Evolutionary conservation across 1,140 invertebrate genomes (phyloP).

Genomic region (Leptopilina boulardi): DNA sequence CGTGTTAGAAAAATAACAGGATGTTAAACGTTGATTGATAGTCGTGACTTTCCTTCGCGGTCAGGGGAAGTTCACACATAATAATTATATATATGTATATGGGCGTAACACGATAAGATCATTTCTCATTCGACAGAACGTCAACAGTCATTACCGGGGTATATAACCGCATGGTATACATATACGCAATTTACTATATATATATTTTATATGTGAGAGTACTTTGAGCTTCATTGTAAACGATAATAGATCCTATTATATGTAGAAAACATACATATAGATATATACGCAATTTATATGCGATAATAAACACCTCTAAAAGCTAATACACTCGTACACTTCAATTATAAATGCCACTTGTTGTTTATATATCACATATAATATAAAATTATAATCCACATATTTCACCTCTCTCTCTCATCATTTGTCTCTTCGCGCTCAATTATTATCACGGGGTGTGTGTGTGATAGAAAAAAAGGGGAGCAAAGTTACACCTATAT

Average conservation of each 20-base stretch:
- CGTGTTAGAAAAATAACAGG: neutral
- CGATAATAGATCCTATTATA: neutral
- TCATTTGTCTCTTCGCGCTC: neutral
- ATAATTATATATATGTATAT: no score
- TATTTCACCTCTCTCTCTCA: neutral
- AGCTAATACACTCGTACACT: slow-evolving; percentile 11
- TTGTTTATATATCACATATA: no score
- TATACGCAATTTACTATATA: slow-evolving; percentile 17
- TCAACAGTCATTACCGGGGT: neutral
- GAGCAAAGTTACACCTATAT: neutral
- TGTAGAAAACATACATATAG: no score
- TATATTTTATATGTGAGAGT: neutral
- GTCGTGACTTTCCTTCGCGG: neutral
- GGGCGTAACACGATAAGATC: slow-evolving; percentile 12
- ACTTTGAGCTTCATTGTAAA: neutral
- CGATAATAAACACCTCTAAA: slow-evolving; percentile 4
- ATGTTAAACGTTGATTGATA: neutral
- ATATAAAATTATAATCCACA: no score
- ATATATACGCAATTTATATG: neutral
- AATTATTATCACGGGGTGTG: neutral
- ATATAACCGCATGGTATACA: neutral
- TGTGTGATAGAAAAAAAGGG: no score
- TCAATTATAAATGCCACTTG: neutral
- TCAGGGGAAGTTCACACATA: neutral
- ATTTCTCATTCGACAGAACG: slow-evolving; percentile 13